These are phyloP conservation scores for Callaeas wilsoni DNA, from an alignment of 2,113 vertebrate genomes.

Conservation along the genomic window DNA sequence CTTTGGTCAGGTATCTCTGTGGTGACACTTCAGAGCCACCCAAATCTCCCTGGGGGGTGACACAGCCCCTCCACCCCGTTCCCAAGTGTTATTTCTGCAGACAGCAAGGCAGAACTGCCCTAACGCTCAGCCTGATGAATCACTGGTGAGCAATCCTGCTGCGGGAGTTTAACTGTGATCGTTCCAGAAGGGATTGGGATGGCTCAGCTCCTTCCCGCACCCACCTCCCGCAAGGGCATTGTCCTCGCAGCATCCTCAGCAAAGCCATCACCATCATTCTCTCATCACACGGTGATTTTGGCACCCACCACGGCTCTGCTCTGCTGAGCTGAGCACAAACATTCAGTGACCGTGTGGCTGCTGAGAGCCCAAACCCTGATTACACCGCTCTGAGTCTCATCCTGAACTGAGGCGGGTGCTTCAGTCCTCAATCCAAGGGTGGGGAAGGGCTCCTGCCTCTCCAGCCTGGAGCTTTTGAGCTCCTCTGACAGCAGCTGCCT, in stretches of 20 bases:
- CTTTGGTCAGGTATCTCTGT: accelerated
- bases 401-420: too few relatives aligned
- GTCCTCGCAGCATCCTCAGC: not conserved
- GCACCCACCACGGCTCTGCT: not conserved
- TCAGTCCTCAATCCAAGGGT: not conserved
- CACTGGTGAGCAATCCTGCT: conserved; percentile 32
- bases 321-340: not conserved
- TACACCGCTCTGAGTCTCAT: not conserved
- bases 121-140: not conserved
- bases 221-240: accelerated
- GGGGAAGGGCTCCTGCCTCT: not conserved
- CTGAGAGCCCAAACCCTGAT: not conserved
- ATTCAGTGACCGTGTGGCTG: accelerated
- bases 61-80: not conserved
- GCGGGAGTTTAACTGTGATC: not conserved
- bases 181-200: not conserved
- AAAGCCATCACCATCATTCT: not conserved
- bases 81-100: not conserved
- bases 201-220: not conserved
- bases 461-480: not conserved
- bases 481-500: not conserved
- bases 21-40: not conserved
- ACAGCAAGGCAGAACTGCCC: not conserved
- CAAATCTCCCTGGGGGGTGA: not conserved
- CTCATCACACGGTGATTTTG: accelerated